These are phyloP conservation scores for Meandrina meandrites DNA, from an alignment of 92 coral and sea anemone genomes.

Conservation along the genomic window DNA sequence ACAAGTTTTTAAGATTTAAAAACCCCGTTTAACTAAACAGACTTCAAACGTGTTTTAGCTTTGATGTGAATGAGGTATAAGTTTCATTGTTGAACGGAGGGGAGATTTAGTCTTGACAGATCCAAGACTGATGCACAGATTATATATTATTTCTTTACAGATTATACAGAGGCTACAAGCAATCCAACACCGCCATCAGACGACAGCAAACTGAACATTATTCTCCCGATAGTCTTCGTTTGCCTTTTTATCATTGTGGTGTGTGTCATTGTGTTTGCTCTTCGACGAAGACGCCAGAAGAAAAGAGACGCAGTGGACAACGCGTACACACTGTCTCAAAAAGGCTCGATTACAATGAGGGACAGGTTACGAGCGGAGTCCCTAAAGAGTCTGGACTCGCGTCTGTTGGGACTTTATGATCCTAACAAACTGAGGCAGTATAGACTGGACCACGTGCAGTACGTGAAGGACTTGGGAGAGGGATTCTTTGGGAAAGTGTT, in stretches of 20 bases:
- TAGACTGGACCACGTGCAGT: constrained; percentile 83
- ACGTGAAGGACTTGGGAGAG: constrained; percentile 93
- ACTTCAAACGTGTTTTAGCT: too few species aligned
- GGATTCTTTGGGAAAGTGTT: constrained; percentile 99
- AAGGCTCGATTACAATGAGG: constrained; percentile 79
- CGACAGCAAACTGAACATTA: constrained; percentile 26
- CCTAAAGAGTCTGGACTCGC: constrained; percentile 76
- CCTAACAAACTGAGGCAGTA: constrained; percentile 81
- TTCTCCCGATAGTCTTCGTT: constrained; percentile 54
- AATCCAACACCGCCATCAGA: background rate
- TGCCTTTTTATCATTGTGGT: constrained; percentile 45
- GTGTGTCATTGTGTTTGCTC: constrained; percentile 28
- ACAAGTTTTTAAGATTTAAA: too few species aligned
- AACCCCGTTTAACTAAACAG: too few species aligned
- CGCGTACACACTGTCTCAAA: constrained; percentile 45
- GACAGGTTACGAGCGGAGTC: constrained; percentile 89
- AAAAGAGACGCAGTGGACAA: constrained; percentile 62
- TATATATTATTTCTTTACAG: constrained; percentile 4
- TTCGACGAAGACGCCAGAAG: constrained; percentile 37
- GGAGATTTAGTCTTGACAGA: too few species aligned
- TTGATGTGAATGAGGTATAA: too few species aligned
- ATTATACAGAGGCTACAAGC: background rate
- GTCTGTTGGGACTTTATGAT: constrained; percentile 78
- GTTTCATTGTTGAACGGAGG: background rate
- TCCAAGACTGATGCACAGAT: background rate